Evolutionary conservation across 1,140 invertebrate species (phyloP).

Genomic region (Dendroctonus ponderosae): DNA sequence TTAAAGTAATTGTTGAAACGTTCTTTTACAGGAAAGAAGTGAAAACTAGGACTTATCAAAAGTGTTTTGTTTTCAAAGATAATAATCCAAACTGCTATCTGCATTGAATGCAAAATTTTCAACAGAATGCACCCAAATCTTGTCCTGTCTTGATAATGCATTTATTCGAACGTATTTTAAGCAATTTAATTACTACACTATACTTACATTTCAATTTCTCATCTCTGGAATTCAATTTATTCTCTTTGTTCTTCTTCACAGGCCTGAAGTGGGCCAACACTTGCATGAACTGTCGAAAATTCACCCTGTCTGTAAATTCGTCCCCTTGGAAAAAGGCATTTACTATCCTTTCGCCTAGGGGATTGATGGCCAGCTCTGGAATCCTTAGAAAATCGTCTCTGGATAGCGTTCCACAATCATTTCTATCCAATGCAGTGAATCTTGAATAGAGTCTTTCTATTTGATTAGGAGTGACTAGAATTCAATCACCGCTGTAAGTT

Average conservation of each 20-base stretch:
- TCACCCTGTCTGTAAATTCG: constrained; percentile 84
- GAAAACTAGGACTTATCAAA: no score
- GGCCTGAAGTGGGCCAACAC: constrained; percentile 94
- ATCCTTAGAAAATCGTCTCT: constrained; percentile 96
- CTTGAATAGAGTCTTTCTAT: constrained; percentile 96
- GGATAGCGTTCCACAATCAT: constrained; percentile 91
- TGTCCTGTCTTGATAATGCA: no score
- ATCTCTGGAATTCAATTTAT: constrained; percentile 89
- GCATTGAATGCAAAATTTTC: no score
- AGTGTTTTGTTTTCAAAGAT: no score
- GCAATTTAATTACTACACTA: background rate
- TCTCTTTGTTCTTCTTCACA: constrained; percentile 85
- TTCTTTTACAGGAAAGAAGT: no score
- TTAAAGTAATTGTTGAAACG: no score
- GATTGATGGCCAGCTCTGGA: constrained; percentile 93
- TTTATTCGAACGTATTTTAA: no score
- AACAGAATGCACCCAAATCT: no score
- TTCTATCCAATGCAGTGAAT: constrained; percentile 94
- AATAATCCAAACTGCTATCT: no score
- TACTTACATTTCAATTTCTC: constrained; percentile 92
- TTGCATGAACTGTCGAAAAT: constrained; percentile 97
- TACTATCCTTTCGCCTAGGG: constrained; percentile 94
- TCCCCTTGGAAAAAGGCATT: constrained; percentile 94
- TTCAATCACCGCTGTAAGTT: constrained; percentile 15
- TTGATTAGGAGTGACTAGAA: constrained; percentile 94